A percentile compares a stretch with the other conserved stretches of the same genome.
Conservation (phyloP, 1,140 invertebrate genomes). For the Holcopasites calliopsidis region DNA sequence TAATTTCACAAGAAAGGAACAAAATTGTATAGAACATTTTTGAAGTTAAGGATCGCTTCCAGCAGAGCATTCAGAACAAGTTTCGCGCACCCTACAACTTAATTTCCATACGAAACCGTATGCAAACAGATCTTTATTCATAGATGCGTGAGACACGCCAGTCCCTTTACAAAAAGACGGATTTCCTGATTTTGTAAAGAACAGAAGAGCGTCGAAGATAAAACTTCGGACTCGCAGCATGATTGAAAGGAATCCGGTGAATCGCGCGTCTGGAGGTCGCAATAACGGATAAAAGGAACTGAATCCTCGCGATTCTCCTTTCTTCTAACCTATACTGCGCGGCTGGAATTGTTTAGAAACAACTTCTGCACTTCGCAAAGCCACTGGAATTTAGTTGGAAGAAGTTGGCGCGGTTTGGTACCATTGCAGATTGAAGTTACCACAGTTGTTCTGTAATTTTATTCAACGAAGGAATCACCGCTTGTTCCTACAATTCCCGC, state of each 20-base stretch:
- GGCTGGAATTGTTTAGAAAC: background rate
- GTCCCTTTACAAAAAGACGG: background rate
- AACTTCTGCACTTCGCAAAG: too few relatives aligned
- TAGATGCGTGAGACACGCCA: conserved; percentile 2
- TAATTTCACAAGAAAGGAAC: too few relatives aligned
- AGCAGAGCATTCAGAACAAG: background rate
- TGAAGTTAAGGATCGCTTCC: background rate
- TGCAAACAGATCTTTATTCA: conserved; percentile 30
- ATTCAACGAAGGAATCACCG: too few relatives aligned
- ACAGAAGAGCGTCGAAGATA: background rate
- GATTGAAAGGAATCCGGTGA: conserved; percentile 10
- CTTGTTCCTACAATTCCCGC: too few relatives aligned
- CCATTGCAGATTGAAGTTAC: too few relatives aligned
- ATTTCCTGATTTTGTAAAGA: conserved; percentile 26
- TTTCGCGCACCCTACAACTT: background rate
- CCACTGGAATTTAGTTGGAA: too few relatives aligned
- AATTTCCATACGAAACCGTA: conserved; percentile 45
- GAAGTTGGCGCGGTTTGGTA: too few relatives aligned
- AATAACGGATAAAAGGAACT: conserved; percentile 18
- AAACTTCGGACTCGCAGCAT: background rate
- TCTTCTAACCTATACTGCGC: background rate
- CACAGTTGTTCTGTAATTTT: too few relatives aligned
- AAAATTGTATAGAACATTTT: background rate
- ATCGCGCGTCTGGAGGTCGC: conserved; percentile 1
- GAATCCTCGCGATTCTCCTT: background rate